These are phyloP conservation scores for Margaritifera margaritifera DNA, from an alignment of 2,888 invertebrate genomes.

Conservation along the genomic window DNA sequence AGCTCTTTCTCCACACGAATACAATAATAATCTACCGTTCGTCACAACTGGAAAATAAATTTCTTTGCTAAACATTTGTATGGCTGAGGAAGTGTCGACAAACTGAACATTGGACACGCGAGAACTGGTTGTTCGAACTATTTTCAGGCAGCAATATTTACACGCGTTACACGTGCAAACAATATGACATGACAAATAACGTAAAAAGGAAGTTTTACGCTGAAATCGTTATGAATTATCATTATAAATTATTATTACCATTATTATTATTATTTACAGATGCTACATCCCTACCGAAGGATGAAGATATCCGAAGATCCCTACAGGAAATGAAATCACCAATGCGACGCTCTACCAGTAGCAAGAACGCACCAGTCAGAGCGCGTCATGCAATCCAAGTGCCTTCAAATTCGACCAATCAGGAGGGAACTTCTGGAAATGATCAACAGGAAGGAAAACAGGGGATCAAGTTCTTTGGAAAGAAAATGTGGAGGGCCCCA, in stretches of 20 bases:
- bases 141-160: not conserved
- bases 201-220: not conserved
- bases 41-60: too few relatives aligned
- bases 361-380: conserved; percentile 42
- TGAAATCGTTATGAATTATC: too few relatives aligned
- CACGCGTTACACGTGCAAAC: not conserved
- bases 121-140: not conserved
- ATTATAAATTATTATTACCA: too few relatives aligned
- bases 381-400: conserved; percentile 40
- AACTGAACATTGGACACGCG: too few relatives aligned
- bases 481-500: conserved; percentile 54
- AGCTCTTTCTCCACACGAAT: too few relatives aligned
- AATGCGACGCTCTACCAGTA: conserved; percentile 27
- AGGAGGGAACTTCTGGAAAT: conserved; percentile 24
- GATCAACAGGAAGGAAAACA: conserved; percentile 14
- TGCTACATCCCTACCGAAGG: conserved; percentile 10
- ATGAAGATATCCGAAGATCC: conserved; percentile 45
- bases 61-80: too few relatives aligned
- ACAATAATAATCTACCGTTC: too few relatives aligned
- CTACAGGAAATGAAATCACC: conserved; percentile 40
- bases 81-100: too few relatives aligned
- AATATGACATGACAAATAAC: not conserved
- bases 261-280: conserved; percentile 13
- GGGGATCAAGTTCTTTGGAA: conserved; percentile 19
- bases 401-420: conserved; percentile 5